Percentiles rank a stretch among this genome's conserved stretches.
Evolutionary conservation across 2,797 vertebrate genomes (phyloP).

Genomic region (Gymnodraco acuticeps): DNA sequence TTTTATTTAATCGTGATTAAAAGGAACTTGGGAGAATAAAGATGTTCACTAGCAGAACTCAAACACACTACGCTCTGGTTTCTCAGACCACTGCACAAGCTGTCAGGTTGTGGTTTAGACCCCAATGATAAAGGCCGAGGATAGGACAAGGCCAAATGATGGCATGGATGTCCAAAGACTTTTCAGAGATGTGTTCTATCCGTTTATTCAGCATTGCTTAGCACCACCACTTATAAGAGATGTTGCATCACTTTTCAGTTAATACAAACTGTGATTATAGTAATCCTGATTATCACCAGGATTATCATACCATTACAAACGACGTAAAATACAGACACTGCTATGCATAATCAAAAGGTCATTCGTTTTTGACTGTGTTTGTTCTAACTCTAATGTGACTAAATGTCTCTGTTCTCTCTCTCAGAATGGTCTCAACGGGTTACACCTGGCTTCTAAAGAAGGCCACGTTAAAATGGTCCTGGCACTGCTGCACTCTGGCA

Average conservation of each 20-base stretch:
- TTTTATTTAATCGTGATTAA: conserved; percentile 4
- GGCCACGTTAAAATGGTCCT: conserved; percentile 98
- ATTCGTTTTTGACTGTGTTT: background rate
- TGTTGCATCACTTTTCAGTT: conserved; percentile 19
- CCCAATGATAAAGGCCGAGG: background rate
- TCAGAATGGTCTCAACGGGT: conserved; percentile 96
- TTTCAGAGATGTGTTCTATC: background rate
- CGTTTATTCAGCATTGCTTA: background rate
- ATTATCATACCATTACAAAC: conserved; percentile 9
- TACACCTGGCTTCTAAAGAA: conserved; percentile 97
- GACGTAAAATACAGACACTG: background rate
- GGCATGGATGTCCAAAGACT: background rate
- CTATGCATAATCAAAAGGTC: background rate
- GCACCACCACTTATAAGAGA: conserved; percentile 21
- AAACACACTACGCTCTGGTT: background rate
- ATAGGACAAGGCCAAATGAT: conserved; percentile 2
- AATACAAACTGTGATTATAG: conserved; percentile 17
- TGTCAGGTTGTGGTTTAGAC: background rate
- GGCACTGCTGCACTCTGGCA: conserved; percentile 93
- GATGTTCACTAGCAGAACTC: background rate
- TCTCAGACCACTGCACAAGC: background rate
- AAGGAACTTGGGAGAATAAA: background rate
- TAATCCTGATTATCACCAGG: conserved; percentile 32
- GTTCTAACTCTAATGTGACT: background rate
- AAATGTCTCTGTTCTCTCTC: conserved; percentile 41